Evolutionary conservation across 2,113 vertebrate species (phyloP), one percentile per base, ranked within the genome.

Genomic region (Chaetura pelagica): DNA sequence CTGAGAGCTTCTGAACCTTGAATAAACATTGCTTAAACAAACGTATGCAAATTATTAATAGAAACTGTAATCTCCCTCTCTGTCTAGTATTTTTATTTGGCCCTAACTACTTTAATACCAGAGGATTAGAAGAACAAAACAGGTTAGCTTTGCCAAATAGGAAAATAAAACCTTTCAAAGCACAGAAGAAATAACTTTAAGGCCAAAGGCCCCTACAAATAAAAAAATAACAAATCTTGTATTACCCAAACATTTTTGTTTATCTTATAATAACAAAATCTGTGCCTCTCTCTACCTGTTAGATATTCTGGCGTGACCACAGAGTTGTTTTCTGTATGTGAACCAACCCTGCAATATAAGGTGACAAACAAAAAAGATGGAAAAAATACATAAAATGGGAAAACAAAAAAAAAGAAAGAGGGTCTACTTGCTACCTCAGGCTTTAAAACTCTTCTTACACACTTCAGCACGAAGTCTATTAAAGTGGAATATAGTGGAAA

Each of bases 391-490:
- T 97, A 97, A 97, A 98, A 94, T 34, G 30, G 42, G 5, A 4
- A 3, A 12, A 58, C 62, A 90, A 26, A 66, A 87, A 64, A 71
- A 94, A 82, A 71, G 30, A 21, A 57, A 57, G 32, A 57, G 19
- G 64, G 57, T 84, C 96, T 93, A 61, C 81, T 96, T 27, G 63
- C 93, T 97, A 98, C 97, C 98, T 97, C 97, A 29, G 98, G 98
- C 97, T 96, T 97, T 97, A 97, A 97, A 97, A 97, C 96, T 97
- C 97, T 96, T 97, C 97, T 96, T 97, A 97, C 93, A 98, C 97
- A 98, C 97, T 97, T 97, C 90, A 88, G 92, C 96, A 97, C 18
- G 89, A 98, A 98, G 98, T 98, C 98, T 98, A 98, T 98, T 98
- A 98, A 98, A 98, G 95, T 5, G 38, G 97, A 98, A 98, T 98